phyloP scores from a whole-genome alignment of 2,888 invertebrate genomes.

The Euplexia lucipara region DNA sequence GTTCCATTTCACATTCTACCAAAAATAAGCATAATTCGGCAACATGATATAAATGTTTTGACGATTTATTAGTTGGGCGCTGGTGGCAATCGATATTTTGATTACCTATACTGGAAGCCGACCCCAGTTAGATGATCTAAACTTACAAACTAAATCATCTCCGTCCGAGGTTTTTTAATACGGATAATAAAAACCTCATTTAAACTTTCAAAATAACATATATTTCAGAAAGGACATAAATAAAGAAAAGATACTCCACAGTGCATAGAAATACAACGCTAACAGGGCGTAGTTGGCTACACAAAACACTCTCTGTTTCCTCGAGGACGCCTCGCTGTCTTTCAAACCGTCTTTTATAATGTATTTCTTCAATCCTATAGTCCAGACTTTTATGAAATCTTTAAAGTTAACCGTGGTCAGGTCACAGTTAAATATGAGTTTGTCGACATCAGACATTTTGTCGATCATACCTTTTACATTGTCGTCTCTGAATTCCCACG shows the following conservation, averaged over 20 bases:
- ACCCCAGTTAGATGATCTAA: no score
- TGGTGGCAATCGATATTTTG: no score
- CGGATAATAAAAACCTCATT: not conserved
- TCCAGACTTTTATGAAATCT: slow-evolving; percentile 50
- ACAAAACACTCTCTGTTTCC: slow-evolving; percentile 37
- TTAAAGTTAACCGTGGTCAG: slow-evolving; percentile 23
- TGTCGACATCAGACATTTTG: slow-evolving; percentile 45
- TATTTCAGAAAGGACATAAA: slow-evolving; percentile 12
- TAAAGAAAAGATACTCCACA: slow-evolving; percentile 32
- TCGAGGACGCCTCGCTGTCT: not conserved
- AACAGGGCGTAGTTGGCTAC: slow-evolving; percentile 29
- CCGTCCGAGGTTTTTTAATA: no score
- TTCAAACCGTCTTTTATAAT: slow-evolving; percentile 55
- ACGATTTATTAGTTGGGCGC: no score
- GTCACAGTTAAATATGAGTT: slow-evolving; percentile 57
- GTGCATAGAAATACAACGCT: slow-evolving; percentile 29
- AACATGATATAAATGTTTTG: no score
- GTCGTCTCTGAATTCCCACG: slow-evolving; percentile 56
- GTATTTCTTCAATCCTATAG: slow-evolving; percentile 52
- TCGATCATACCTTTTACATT: slow-evolving; percentile 43
- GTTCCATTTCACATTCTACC: no score
- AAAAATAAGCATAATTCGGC: no score
- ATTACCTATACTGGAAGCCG: no score
- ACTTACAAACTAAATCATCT: no score
- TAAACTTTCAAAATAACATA: slow-evolving; percentile 19